These are phyloP conservation scores for Brachionichthys hirsutus DNA, from an alignment of 2,113 vertebrate genomes.

Conservation along the genomic window DNA sequence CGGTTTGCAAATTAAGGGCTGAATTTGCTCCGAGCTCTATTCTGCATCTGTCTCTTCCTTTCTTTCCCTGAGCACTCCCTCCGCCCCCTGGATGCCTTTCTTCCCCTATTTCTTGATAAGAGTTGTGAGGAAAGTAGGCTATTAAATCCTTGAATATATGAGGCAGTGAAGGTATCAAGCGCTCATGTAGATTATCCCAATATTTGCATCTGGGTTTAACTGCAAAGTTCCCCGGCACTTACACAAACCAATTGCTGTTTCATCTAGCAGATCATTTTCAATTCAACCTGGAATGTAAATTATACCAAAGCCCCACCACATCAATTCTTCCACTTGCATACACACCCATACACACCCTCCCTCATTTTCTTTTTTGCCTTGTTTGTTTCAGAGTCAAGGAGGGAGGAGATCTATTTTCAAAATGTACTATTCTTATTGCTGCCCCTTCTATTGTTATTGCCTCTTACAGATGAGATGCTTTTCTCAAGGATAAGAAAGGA, in stretches of 20 bases:
- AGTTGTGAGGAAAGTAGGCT: conserved; percentile 51
- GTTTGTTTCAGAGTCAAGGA: conserved; percentile 41
- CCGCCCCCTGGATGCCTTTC: conserved; percentile 6
- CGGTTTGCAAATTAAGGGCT: conserved; percentile 51
- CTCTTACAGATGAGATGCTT: conserved; percentile 35
- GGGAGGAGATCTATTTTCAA: conserved; percentile 36
- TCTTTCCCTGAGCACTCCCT: neutral
- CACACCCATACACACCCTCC: conserved; percentile 22
- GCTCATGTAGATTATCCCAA: conserved; percentile 63
- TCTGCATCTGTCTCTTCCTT: conserved; percentile 43
- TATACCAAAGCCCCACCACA: conserved; percentile 53
- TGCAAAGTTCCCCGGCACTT: conserved; percentile 41
- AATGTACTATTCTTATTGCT: conserved; percentile 37
- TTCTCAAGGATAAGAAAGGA: conserved; percentile 6
- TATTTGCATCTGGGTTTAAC: conserved; percentile 64
- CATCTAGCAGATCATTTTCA: conserved; percentile 63
- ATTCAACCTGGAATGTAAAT: conserved; percentile 59
- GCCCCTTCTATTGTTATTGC: conserved; percentile 26
- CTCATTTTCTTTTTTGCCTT: conserved; percentile 48
- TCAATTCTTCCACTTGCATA: conserved; percentile 50
- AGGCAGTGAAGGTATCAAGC: conserved; percentile 49
- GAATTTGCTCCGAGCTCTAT: conserved; percentile 52
- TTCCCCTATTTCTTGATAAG: conserved; percentile 28
- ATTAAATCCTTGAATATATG: conserved; percentile 63
- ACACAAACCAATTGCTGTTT: conserved; percentile 66